A percentile compares a stretch with the other conserved stretches of the same genome.
Evolutionary conservation across 2,113 vertebrate species (phyloP).

Genomic region (Brienomyrus longianalis): DNA sequence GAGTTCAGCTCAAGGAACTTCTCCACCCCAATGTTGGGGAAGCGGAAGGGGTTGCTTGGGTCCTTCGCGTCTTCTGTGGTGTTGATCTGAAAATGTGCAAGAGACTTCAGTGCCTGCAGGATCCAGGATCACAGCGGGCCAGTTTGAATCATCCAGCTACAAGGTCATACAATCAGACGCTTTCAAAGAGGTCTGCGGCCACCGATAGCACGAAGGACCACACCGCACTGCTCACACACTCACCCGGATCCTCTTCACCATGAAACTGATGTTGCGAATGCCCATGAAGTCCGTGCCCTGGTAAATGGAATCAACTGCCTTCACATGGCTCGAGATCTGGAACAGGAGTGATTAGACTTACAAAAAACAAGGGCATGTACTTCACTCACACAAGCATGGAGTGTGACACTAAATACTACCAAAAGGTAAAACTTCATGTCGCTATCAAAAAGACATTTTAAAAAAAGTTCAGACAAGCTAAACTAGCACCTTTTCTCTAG

Average conservation of each 20-base stretch:
- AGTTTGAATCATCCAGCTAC: not conserved
- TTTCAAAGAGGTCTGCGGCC: not conserved
- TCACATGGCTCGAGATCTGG: slow-evolving; percentile 96
- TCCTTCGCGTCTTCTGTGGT: slow-evolving; percentile 83
- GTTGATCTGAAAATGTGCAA: slow-evolving; percentile 77
- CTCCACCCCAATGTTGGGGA: slow-evolving; percentile 96
- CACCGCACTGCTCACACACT: slow-evolving; percentile 35
- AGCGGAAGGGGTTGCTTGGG: slow-evolving; percentile 88
- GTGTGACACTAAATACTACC: not conserved
- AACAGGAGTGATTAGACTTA: not conserved
- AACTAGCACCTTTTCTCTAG: not conserved
- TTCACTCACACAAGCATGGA: not conserved
- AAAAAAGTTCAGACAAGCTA: not conserved
- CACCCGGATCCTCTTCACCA: slow-evolving; percentile 96
- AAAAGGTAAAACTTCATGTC: not conserved
- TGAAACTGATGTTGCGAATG: slow-evolving; percentile 97
- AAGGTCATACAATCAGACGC: not conserved
- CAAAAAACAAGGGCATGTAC: not conserved
- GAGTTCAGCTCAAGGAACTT: slow-evolving; percentile 97
- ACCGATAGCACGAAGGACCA: not conserved
- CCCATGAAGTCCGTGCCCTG: slow-evolving; percentile 95
- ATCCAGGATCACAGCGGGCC: not conserved
- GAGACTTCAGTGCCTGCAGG: not conserved
- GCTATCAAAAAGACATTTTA: not conserved
- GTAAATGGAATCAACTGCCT: slow-evolving; percentile 96